Evolutionary conservation across 2,797 vertebrate species (phyloP).

Genomic region (Hypotaenidia okinawae): DNA sequence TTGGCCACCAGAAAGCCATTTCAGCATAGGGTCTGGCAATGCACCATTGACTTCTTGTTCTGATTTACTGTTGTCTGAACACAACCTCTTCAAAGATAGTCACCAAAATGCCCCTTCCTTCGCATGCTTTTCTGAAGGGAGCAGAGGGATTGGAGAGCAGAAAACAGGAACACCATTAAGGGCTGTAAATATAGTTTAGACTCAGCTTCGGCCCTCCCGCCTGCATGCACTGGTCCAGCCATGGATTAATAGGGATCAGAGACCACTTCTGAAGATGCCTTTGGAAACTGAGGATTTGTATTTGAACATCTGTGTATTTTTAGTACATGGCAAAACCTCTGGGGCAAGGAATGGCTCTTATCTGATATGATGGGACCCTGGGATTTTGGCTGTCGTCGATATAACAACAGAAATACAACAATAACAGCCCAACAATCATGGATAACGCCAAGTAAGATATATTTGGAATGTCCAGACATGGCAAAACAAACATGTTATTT

Average conservation of each 20-base stretch:
- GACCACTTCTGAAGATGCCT: background rate
- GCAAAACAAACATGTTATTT: constrained; percentile 6
- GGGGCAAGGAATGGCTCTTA: background rate
- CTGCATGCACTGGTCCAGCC: background rate
- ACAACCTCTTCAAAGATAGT: background rate
- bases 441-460: background rate
- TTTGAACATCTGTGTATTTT: background rate
- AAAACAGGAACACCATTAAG: background rate
- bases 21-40: accelerated
- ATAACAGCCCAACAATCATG: background rate
- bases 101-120: background rate
- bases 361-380: background rate
- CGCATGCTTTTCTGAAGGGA: background rate
- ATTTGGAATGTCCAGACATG: constrained; percentile 17
- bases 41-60: background rate
- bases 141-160: background rate
- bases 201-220: background rate
- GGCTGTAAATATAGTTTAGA: background rate
- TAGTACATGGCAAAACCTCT: background rate
- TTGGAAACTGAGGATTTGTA: background rate
- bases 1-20: background rate
- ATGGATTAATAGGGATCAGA: background rate
- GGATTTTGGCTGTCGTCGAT: background rate
- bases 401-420: background rate
- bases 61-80: background rate